Base-by-base conservation (phyloP, 2,113 vertebrate species). In the Lasiurus borealis region DNA sequence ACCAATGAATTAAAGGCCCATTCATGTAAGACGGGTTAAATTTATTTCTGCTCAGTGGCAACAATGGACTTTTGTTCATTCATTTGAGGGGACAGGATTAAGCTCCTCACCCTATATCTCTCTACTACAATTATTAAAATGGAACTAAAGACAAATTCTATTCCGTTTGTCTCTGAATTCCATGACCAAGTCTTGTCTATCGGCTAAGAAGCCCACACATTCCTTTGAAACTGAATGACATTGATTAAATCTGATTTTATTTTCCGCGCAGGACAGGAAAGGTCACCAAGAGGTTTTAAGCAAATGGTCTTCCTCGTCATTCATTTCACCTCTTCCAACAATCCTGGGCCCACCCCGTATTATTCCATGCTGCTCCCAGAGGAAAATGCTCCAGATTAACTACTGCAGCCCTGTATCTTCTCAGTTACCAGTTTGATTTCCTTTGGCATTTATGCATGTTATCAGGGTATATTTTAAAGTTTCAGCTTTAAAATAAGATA, bases 71-170 rank as follows among this genome's bases (percentile, higher is more conserved):
- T n/a, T 54, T 68, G 46, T 13, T 85, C 25, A 64, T 59, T 66
- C 78, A n/a, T n/a, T n/a, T n/a, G 52, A 46, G 68, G 77, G 8
- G 46, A 34, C 5, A 72, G 36, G n/a, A 94, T 57, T 91, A 93
- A 95, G 46, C 34, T 82, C 68, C 12, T 95, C 44, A 71, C 10
- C 25, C 78, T 19, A 3, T 52, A 23, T 40, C n/a, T 57, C 81
- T 86, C 76, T 77, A 91, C 29, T 69, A 52, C 14, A 64, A 69
- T 90, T 82, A 90, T 3, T 76, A 69, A 94, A 88, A 66, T 13
- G 40, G 83, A 85, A 64, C 93, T 90, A 90, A 96, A 94, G 69
- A 92, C 62, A 94, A 97, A 83, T n/a, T 59, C 6, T 71, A 84
- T 48, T 89, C 86, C 85, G 76, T 76, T 78, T 77, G 36, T 82